Evolutionary conservation across 2,797 vertebrate genomes (phyloP).

Genomic region (Poecilia gillii): DNA sequence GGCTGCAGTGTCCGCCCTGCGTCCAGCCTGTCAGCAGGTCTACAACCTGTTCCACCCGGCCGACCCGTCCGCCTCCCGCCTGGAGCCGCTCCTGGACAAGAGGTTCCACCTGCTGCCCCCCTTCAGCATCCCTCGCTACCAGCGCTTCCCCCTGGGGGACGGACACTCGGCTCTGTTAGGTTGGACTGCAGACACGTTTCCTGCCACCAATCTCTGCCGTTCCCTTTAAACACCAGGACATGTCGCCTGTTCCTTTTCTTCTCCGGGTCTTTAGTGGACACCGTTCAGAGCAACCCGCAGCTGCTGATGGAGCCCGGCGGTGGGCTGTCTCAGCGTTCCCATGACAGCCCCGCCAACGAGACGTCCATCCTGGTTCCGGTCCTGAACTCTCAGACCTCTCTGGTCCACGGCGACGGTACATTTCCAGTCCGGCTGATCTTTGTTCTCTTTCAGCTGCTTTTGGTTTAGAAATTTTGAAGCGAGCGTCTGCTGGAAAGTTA

Average conservation of each 20-base stretch:
- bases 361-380: slow-evolving; percentile 94
- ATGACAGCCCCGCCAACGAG: slow-evolving; percentile 88
- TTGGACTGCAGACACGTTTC: slow-evolving; percentile 65
- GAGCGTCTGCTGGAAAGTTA: neutral
- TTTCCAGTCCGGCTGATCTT: slow-evolving; percentile 13
- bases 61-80: slow-evolving; percentile 94
- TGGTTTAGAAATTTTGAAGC: neutral
- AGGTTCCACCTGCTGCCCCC: slow-evolving; percentile 93
- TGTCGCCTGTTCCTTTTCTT: slow-evolving; percentile 16
- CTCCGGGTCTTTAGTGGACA: slow-evolving; percentile 86
- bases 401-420: slow-evolving; percentile 89
- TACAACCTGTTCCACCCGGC: slow-evolving; percentile 98
- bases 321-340: slow-evolving; percentile 78
- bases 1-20: slow-evolving; percentile 88
- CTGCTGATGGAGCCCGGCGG: slow-evolving; percentile 89
- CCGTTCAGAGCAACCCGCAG: slow-evolving; percentile 93
- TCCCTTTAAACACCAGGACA: neutral
- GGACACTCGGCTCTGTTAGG: slow-evolving; percentile 92
- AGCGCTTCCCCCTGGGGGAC: slow-evolving; percentile 95
- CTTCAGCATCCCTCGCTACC: slow-evolving; percentile 92
- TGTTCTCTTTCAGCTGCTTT: neutral
- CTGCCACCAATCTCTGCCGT: neutral
- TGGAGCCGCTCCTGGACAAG: slow-evolving; percentile 94
- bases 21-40: slow-evolving; percentile 96
- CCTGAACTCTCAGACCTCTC: slow-evolving; percentile 89